Conservation (phyloP, 1,140 invertebrate species). For the Artemia franciscana region DNA sequence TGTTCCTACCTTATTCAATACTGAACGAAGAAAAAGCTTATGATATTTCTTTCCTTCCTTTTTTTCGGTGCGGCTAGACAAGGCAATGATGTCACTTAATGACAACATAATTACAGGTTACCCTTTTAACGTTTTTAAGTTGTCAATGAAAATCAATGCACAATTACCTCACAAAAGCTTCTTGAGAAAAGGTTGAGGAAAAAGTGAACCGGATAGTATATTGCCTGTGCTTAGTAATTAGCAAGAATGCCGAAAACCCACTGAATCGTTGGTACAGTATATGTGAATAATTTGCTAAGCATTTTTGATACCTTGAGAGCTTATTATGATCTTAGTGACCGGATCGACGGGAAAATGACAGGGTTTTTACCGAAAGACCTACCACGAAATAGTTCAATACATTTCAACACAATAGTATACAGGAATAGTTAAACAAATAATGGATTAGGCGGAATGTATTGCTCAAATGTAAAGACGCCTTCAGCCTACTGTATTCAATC, state of each 20-base stretch:
- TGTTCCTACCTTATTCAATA: no score
- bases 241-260: not conserved
- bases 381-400: no score
- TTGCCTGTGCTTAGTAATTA: not conserved
- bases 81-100: not conserved
- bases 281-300: not conserved
- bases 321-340: no score
- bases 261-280: not conserved
- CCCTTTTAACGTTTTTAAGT: not conserved
- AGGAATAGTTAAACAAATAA: no score
- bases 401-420: no score
- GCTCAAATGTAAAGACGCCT: no score
- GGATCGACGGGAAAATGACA: no score
- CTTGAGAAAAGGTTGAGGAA: not conserved
- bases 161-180: conserved; percentile 4
- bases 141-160: conserved; percentile 4
- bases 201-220: not conserved
- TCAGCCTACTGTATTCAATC: no score
- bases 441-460: no score
- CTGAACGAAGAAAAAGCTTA: no score
- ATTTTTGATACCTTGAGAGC: not conserved
- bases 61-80: not conserved
- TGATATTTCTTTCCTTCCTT: no score
- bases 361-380: no score
- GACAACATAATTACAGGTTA: not conserved